These are phyloP conservation scores for Atta cephalotes DNA, from an alignment of 1,140 invertebrate species.

Conservation along the genomic window DNA sequence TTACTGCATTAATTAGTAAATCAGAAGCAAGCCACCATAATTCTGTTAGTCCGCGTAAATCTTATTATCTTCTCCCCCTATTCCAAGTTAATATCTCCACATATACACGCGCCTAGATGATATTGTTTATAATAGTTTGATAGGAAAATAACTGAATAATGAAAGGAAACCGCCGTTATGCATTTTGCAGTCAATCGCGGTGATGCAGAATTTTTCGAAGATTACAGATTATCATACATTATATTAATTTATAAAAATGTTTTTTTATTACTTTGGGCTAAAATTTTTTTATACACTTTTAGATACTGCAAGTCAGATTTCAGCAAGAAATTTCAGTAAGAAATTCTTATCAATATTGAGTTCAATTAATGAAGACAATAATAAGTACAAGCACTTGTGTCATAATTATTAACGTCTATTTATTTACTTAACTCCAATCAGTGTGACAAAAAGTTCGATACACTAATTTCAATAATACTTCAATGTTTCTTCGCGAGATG, in stretches of 20 bases:
- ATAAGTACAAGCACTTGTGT: constrained; percentile 11
- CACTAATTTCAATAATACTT: not conserved
- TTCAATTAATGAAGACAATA: constrained; percentile 8
- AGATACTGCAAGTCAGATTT: not conserved
- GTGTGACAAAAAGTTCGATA: not conserved
- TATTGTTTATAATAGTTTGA: not conserved
- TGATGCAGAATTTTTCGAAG: not conserved
- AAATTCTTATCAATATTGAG: constrained; percentile 14
- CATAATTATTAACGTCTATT: not conserved
- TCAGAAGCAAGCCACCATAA: constrained; percentile 40
- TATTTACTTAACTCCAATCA: constrained; percentile 7
- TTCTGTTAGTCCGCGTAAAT: constrained; percentile 12
- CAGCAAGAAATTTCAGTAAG: too few species aligned
- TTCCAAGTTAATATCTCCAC: not conserved
- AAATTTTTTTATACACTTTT: too few species aligned
- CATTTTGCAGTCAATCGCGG: not conserved
- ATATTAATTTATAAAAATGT: too few species aligned
- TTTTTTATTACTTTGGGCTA: too few species aligned
- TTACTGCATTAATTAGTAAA: constrained; percentile 54
- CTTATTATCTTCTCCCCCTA: not conserved
- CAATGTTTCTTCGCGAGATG: not conserved
- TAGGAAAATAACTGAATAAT: constrained; percentile 25
- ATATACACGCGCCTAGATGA: not conserved
- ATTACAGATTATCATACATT: not conserved
- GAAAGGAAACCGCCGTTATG: constrained; percentile 15